Conservation (phyloP, 1,140 invertebrate species). For the Riptortus pedestris region DNA sequence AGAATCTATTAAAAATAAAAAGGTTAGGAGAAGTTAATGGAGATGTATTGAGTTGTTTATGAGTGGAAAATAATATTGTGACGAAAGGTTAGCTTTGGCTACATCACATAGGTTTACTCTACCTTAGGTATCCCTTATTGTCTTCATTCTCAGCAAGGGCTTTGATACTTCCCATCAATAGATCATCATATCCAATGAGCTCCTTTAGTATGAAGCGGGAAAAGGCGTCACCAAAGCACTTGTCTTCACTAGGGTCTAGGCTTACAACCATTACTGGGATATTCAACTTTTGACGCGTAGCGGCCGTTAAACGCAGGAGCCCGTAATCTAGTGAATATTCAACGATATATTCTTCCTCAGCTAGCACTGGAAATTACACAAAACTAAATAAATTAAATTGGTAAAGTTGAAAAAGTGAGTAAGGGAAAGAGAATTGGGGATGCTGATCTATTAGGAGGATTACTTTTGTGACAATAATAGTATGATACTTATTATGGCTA, state of each 20-base stretch:
- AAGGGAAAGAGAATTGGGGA: too few relatives aligned
- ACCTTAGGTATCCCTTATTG: conserved; percentile 88
- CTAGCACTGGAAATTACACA: conserved; percentile 11
- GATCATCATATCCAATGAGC: conserved; percentile 91
- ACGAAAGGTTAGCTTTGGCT: too few relatives aligned
- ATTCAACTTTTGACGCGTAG: conserved; percentile 69
- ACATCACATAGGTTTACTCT: too few relatives aligned
- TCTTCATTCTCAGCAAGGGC: conserved; percentile 89
- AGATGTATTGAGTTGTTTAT: too few relatives aligned
- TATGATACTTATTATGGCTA: too few relatives aligned
- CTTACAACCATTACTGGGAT: conserved; percentile 88
- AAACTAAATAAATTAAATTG: too few relatives aligned
- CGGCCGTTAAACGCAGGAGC: conserved; percentile 78
- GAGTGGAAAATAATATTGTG: too few relatives aligned
- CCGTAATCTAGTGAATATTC: conserved; percentile 97
- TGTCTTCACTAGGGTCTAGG: conserved; percentile 75
- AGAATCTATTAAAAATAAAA: too few relatives aligned
- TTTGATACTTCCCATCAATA: conserved; percentile 93
- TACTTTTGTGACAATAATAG: too few relatives aligned
- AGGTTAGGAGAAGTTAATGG: too few relatives aligned
- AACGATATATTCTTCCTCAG: conserved; percentile 70
- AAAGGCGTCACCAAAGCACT: conserved; percentile 88
- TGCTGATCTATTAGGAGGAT: too few relatives aligned
- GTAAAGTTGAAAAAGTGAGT: too few relatives aligned
- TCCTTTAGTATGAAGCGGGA: conserved; percentile 82